Evolutionary conservation across 2,113 vertebrate genomes (phyloP), one percentile per base, ranked within the genome.

Genomic region (Neogobius melanostomus): DNA sequence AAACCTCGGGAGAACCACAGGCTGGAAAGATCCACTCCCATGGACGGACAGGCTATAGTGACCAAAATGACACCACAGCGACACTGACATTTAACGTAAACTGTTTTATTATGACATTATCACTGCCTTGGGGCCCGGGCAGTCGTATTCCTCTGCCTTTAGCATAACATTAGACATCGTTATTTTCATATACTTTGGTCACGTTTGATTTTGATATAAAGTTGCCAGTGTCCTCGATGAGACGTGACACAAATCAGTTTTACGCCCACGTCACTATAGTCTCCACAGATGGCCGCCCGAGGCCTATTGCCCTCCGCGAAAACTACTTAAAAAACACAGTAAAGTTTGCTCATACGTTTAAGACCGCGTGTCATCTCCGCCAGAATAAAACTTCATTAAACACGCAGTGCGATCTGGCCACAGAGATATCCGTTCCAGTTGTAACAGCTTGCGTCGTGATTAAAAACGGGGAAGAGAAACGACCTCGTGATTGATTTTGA

Each of bases 71-170:
- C 77, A 77, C 89, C 90, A 88, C 90, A 86, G 90, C 93, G 95
- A 95, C 95, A 95, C 89, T 94, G 94, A 96, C 95, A 95, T 94
- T 96, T 95, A 94, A 96, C 93, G 95, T 95, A 95, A 96, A 95
- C 94, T 94, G 91, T 94, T 95, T 94, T 92, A 96, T 95, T 94
- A 94, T 94, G 94, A 91, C 91, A 93, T 92, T 92, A 91, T 87
- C 91, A 86, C 80, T 75, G 84, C 8, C 42, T 61, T 14, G 59
- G 1, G 1, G 21, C 21, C 14, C 59, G 15, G 1, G 53, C 68
- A 63, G 54, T 15, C 50, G 6, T 15, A 44, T n/a, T 44, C 7
- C 59, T 61, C 8, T 5, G 59, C 14, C 3, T n/a, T 61, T 15
- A 61, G 7, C 42, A 8, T 15, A 44, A 14, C 12, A 36, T 59